Evolutionary conservation across 2,797 vertebrate species (phyloP), one percentile per base, ranked within the genome.

Genomic region (Dryobates pubescens): DNA sequence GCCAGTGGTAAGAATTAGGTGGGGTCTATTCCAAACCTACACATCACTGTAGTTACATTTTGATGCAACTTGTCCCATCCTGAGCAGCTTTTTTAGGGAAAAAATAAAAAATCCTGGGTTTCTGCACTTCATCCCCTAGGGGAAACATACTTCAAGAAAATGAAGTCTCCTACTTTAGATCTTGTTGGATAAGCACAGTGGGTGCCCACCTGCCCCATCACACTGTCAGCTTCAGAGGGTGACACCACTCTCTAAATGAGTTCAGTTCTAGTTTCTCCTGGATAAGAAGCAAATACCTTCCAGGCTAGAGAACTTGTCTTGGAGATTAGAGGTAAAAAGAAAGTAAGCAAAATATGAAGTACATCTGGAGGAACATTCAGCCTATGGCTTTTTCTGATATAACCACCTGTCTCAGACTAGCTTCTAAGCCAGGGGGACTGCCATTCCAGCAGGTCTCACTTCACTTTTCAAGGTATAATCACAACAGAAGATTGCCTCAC

Each of bases 91-190:
- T 74, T n/a, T 3, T 22, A 47, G 49, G 11, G 10, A 51, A 63
- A 47, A 23, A 9, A 9, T 17, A 36, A 38, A 11, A 24, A 32
- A 32, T 24, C 13, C 69, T 96, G 45, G 45, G 95, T 95, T 96
- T 93, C 64, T 93, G 79, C 90, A 92, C 90, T 68, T 43, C 15
- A 56, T 29, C 64, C 45, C 45, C 75, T 94, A 82, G 96, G 88
- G 93, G 89, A 97, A 97, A 95, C 92, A 96, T 82, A 56, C 56
- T 89, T 56, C 72, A 83, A 95, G 92, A 95, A 93, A 88, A 95
- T 95, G 26, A 94, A 92, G 38, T 49, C 56, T 92, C 70, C 83
- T 94, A 47, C 94, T 94, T 90, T 82, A 82, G 68, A 49, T 76
- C 91, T 92, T 96, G 64, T 74, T 86, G 95, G 77, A 58, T 32